These are phyloP conservation scores for Hycleus phaleratus DNA, from an alignment of 1,140 invertebrate species.

Conservation along the genomic window DNA sequence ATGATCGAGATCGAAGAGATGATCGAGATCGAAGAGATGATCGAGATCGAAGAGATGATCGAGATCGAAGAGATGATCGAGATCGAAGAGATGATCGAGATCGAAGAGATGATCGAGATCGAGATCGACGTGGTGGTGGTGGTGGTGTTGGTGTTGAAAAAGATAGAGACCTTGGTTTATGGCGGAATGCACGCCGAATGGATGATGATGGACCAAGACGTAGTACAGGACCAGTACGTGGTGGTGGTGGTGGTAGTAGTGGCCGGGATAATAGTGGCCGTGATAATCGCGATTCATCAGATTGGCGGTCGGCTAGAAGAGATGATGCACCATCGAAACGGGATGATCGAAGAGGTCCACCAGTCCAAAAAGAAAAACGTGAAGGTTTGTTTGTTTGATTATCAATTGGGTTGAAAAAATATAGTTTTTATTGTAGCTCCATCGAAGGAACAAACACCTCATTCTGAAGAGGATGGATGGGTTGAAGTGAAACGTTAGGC, in stretches of 20 bases:
- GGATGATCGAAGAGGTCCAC: constrained; percentile 8
- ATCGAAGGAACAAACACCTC: not conserved
- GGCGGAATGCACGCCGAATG: constrained; percentile 4
- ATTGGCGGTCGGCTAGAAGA: constrained; percentile 5
- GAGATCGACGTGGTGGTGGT: constrained; percentile 6
- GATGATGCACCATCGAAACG: constrained; percentile 14
- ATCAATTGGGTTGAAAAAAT: not conserved
- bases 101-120: constrained; percentile 1
- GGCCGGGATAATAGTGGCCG: not conserved
- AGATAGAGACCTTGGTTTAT: constrained; percentile 8
- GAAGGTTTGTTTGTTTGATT: constrained; percentile 5
- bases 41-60: constrained; percentile 11
- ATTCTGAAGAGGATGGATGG: constrained; percentile 6
- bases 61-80: constrained; percentile 9
- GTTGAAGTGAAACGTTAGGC: constrained; percentile 1
- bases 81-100: constrained; percentile 4
- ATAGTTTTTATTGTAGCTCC: constrained; percentile 3
- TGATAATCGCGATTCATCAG: not conserved
- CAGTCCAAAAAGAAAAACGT: constrained; percentile 30
- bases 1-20: constrained; percentile 2
- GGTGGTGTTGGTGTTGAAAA: constrained; percentile 3
- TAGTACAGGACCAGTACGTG: not conserved
- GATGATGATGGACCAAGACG: constrained; percentile 19
- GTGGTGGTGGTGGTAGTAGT: constrained; percentile 10
- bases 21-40: constrained; percentile 3